These are phyloP conservation scores for Brevimyrus niger DNA, from an alignment of 2,113 vertebrate genomes.

Conservation along the genomic window DNA sequence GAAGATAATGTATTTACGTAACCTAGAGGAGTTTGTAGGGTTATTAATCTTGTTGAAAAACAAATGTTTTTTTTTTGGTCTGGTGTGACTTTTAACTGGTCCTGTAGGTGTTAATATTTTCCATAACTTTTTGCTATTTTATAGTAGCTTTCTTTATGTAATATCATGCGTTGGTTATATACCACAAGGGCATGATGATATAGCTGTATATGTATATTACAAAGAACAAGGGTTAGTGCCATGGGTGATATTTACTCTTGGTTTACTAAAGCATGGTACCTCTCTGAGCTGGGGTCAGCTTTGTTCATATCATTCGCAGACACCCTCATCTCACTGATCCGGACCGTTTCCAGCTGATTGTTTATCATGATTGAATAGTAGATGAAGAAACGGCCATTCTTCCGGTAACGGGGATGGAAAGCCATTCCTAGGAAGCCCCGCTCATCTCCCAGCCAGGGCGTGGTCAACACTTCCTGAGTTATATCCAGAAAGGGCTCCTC, in stretches of 20 bases:
- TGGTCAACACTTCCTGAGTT: constrained; percentile 64
- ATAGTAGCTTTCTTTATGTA: not conserved
- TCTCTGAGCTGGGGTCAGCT: constrained; percentile 69
- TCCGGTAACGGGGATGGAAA: constrained; percentile 68
- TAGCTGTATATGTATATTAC: not conserved
- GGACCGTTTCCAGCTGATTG: constrained; percentile 60
- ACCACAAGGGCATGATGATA: not conserved
- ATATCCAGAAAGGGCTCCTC: constrained; percentile 74
- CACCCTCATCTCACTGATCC: constrained; percentile 71
- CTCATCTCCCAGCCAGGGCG: constrained; percentile 70
- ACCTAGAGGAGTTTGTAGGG: not conserved
- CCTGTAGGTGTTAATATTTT: not conserved
- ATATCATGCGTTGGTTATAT: not conserved
- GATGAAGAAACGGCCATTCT: constrained; percentile 71
- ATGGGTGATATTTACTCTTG: not conserved
- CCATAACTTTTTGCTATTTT: not conserved
- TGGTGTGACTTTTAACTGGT: not conserved
- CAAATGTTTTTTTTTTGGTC: not conserved
- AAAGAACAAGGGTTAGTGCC: not conserved
- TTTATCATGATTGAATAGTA: constrained; percentile 67
- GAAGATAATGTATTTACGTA: not conserved
- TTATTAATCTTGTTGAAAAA: not conserved
- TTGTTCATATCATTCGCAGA: constrained; percentile 63
- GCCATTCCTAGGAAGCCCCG: constrained; percentile 75
- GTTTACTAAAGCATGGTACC: constrained; percentile 44